A percentile compares a stretch with the other conserved stretches of the same genome.
Conservation (phyloP, 1,140 invertebrate species). For the Ips typographus region DNA sequence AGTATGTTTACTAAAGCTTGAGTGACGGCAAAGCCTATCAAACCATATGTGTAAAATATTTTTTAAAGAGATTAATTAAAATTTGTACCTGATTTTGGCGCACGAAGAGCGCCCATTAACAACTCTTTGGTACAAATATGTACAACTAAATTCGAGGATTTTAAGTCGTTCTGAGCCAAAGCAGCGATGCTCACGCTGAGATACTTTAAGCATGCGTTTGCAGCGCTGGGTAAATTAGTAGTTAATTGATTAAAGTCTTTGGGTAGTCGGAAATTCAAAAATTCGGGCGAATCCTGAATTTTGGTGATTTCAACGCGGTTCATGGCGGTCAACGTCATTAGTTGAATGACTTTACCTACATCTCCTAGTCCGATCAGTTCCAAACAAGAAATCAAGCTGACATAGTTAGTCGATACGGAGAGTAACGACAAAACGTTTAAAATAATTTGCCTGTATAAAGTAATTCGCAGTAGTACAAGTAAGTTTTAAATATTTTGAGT, state of each 20-base stretch:
- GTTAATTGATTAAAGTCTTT: conserved; percentile 42
- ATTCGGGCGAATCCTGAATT: conserved; percentile 35
- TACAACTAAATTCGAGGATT: conserved; percentile 60
- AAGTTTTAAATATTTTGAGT: neutral
- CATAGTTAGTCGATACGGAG: conserved; percentile 55
- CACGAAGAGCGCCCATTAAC: conserved; percentile 48
- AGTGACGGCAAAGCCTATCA: conserved; percentile 59
- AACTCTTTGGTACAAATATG: conserved; percentile 66
- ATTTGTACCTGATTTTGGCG: conserved; percentile 36
- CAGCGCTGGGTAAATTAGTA: conserved; percentile 44
- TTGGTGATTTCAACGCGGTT: conserved; percentile 55
- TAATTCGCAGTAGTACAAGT: conserved; percentile 31
- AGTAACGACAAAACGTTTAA: conserved; percentile 60
- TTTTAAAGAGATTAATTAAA: neutral
- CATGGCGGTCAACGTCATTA: conserved; percentile 65
- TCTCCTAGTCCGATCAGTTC: conserved; percentile 63
- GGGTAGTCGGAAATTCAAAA: conserved; percentile 33
- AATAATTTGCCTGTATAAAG: conserved; percentile 53
- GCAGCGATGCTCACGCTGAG: conserved; percentile 60
- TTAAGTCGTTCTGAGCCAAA: conserved; percentile 58
- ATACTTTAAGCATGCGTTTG: conserved; percentile 55
- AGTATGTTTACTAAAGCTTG: conserved; percentile 63
- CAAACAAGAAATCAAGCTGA: conserved; percentile 57
- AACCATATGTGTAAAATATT: neutral
- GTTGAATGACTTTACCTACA: conserved; percentile 61